Conservation (phyloP, 2,113 vertebrate genomes). For the Boleophthalmus pectinirostris region DNA sequence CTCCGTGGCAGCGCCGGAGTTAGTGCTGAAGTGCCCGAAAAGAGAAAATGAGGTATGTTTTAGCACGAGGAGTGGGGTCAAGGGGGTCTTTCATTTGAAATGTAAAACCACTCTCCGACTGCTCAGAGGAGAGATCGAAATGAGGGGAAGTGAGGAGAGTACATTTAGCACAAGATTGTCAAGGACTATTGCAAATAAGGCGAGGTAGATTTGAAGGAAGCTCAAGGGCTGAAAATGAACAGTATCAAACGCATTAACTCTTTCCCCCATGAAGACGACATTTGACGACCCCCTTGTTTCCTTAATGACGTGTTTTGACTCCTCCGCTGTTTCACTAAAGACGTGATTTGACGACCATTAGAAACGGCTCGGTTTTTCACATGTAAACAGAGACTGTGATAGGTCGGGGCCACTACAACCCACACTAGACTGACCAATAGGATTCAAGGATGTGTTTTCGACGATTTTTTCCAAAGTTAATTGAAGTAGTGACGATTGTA, state of each 20-base stretch:
- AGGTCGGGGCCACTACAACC: too few species aligned
- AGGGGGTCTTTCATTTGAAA: not conserved
- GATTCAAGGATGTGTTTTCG: too few species aligned
- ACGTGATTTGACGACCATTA: too few species aligned
- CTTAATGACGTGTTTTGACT: too few species aligned
- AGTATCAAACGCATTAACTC: not conserved
- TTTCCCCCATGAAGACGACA: too few species aligned
- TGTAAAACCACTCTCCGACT: conserved; percentile 1
- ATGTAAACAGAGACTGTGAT: too few species aligned
- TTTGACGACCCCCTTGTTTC: too few species aligned
- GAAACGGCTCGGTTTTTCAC: too few species aligned
- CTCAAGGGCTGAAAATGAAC: not conserved
- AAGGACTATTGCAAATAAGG: conserved; percentile 2
- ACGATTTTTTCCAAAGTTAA: too few species aligned
- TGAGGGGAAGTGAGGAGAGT: not conserved
- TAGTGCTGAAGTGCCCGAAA: not conserved
- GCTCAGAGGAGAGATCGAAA: not conserved
- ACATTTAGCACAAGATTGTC: not conserved
- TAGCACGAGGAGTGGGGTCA: conserved; percentile 4
- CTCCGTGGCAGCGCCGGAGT: not conserved
- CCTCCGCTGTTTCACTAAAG: too few species aligned
- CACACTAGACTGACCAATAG: too few species aligned
- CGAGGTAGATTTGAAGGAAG: not conserved
- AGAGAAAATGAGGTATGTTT: not conserved
- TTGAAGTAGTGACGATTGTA: too few species aligned